phyloP scores from a whole-genome alignment of 2,888 invertebrate species.

The Tiliacea citrago region DNA sequence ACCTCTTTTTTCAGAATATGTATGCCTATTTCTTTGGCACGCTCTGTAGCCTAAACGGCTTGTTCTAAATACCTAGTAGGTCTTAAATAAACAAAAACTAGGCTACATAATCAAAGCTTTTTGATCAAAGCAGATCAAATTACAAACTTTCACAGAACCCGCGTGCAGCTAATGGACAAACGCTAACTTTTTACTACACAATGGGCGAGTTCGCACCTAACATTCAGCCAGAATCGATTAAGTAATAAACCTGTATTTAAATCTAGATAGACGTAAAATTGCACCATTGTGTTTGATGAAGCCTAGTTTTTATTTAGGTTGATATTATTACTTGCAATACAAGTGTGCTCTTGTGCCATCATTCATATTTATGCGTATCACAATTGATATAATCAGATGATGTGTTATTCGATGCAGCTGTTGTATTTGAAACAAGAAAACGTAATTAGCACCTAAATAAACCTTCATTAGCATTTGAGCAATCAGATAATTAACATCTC shows the following conservation, averaged over 20 bases:
- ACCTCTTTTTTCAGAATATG: no score
- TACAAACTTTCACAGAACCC: conserved; percentile 22
- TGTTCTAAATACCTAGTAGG: background rate
- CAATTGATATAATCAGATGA: conserved; percentile 47
- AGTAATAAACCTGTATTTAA: conserved; percentile 79
- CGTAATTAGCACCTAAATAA: conserved; percentile 33
- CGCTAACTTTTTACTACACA: conserved; percentile 62
- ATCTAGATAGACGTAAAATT: conserved; percentile 79
- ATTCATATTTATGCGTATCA: conserved; percentile 8
- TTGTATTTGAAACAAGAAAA: conserved; percentile 26
- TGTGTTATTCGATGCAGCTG: conserved; percentile 23
- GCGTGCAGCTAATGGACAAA: conserved; percentile 47
- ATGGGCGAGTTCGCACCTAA: conserved; percentile 60
- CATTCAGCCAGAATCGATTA: conserved; percentile 70
- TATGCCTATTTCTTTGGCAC: no score
- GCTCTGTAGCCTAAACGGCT: no score
- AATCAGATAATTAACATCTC: background rate
- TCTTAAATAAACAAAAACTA: background rate
- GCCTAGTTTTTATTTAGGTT: conserved; percentile 77
- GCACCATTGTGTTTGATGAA: conserved; percentile 78
- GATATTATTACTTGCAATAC: conserved; percentile 62
- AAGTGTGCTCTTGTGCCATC: conserved; percentile 41
- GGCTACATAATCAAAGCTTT: background rate
- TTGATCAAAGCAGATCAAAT: conserved; percentile 24
- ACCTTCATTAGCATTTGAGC: conserved; percentile 20